Base-by-base conservation (phyloP, 2,797 vertebrate species). In the Spinus olivaceus region DNA sequence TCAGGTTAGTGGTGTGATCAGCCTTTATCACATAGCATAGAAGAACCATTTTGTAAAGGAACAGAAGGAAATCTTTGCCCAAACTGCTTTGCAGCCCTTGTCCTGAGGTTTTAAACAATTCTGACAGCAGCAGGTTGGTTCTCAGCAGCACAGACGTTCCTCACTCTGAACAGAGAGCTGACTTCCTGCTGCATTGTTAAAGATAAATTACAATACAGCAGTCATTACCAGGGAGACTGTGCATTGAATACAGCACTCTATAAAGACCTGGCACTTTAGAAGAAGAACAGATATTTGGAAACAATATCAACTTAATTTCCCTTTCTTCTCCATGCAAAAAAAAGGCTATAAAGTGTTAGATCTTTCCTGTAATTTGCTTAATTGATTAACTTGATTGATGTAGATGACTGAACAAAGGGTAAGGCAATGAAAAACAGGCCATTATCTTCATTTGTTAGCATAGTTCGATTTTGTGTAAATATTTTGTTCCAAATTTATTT, bases 391-490 rank as follows among this genome's bases (percentile, higher is more conserved):
- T 76, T 91, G 73, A 91, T 77, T 74, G 54, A 88, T 92, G 59
- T 33, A 54, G 39, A 63, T 42, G 69, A 77, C 46, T 86, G 57
- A 85, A 65, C 22, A 91, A 92, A 80, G 67, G 19, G 30, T 63
- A 80, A 84, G 18, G 57, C 69, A 89, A 67, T 86, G 87, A 77
- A 83, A 89, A 91, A 3, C 23, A 65, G 39, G 10, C 22, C 59
- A 86, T 76, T 92, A 81, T 59, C 76, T 53, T 69, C 44, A 91
- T 92, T 82, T 82, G 46, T 87, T 67, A 72, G 16, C 42, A 27
- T 16, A 44, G 42, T 88, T 86, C 25, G 37, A 66, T 79, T 92
- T 94, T 78, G 57, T 81, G 61, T 88, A 94, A 96, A 96, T 92
- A 93, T 82, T 93, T 73, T 41, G 30, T 19, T 93, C 73, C 4